phyloP scores from a whole-genome alignment of 2,797 vertebrate genomes.

The Lacerta bilineata region DNA sequence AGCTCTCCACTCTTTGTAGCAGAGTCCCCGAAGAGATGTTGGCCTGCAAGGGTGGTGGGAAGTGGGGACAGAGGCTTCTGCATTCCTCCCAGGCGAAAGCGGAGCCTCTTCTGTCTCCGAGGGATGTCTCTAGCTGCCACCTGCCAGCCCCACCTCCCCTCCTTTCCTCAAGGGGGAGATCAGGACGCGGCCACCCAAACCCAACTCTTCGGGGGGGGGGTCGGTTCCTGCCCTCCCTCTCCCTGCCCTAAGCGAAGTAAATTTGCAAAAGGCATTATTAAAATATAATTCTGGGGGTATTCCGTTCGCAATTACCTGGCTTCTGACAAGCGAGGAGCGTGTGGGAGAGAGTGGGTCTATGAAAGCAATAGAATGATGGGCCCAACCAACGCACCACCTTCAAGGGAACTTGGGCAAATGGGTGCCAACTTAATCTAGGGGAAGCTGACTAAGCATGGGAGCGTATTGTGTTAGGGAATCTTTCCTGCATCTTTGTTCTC shows the following conservation, averaged over 20 bases:
- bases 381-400: not conserved
- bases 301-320: not conserved
- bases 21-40: not conserved
- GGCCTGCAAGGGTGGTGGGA: not conserved
- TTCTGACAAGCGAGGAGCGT: not conserved
- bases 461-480: not conserved
- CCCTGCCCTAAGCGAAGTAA: not conserved
- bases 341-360: not conserved
- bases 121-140: not conserved
- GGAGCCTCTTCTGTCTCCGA: not conserved
- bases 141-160: not conserved
- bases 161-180: not conserved
- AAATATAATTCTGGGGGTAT: not conserved
- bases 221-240: no score
- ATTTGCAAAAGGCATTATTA: not conserved
- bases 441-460: not conserved
- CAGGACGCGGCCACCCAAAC: not conserved
- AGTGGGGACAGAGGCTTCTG: not conserved
- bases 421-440: not conserved
- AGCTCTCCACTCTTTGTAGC: not conserved
- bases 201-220: not conserved
- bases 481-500: not conserved
- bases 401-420: not conserved
- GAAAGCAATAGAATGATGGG: not conserved
- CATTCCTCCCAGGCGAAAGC: not conserved